A percentile compares a stretch with the other conserved stretches of the same genome.
Evolutionary conservation across 2,888 invertebrate genomes (phyloP).

Genomic region (Carterocephalus palaemon): DNA sequence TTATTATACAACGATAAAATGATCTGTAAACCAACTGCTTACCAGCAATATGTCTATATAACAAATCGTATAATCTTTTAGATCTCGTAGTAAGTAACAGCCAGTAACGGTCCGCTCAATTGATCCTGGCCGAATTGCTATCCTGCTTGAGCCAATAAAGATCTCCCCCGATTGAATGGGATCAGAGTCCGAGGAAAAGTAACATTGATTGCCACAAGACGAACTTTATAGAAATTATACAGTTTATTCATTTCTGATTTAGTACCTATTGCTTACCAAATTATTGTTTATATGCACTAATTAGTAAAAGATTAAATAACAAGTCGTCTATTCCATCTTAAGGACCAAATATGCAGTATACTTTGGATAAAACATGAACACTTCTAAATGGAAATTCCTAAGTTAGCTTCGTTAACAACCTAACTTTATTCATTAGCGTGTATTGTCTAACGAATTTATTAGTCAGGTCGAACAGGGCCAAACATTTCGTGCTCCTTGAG

Average conservation of each 20-base stretch:
- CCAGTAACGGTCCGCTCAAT: conserved; percentile 53
- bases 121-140: conserved; percentile 53
- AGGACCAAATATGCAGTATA: conserved; percentile 50
- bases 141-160: conserved; percentile 63
- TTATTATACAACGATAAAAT: too few relatives aligned
- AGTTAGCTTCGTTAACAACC: conserved; percentile 71
- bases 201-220: conserved; percentile 44
- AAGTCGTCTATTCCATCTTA: conserved; percentile 26
- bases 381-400: conserved; percentile 65
- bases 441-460: conserved; percentile 73
- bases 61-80: conserved; percentile 38
- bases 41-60: neutral
- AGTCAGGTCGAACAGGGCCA: conserved; percentile 60
- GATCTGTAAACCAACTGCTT: neutral
- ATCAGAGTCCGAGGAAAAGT: conserved; percentile 47
- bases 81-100: conserved; percentile 43
- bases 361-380: conserved; percentile 59
- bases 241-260: conserved; percentile 27
- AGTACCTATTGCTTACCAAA: neutral
- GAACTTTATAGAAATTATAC: conserved; percentile 28
- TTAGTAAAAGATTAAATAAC: conserved; percentile 4
- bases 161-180: conserved; percentile 63
- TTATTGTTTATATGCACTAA: neutral
- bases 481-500: conserved; percentile 53
- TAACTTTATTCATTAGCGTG: conserved; percentile 76